A percentile compares a stretch with the other conserved stretches of the same genome.
phyloP scores from a whole-genome alignment of 1,140 invertebrate species.

The Ganaspis sp. region DNA sequence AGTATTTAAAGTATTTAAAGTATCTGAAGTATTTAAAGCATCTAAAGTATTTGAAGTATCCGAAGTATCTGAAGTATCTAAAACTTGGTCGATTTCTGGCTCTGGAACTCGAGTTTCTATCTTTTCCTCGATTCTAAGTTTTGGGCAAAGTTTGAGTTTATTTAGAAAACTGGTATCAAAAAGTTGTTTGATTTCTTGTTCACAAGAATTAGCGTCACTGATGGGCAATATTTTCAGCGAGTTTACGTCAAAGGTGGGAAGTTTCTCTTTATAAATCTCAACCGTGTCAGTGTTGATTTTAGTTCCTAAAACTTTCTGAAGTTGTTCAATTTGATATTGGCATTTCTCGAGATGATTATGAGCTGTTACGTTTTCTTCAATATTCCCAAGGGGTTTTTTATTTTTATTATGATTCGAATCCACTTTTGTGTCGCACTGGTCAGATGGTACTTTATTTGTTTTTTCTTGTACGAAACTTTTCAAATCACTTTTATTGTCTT shows the following conservation, averaged over 20 bases:
- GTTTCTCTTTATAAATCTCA: conserved; percentile 61
- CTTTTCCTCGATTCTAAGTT: conserved; percentile 64
- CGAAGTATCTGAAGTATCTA: conserved; percentile 32
- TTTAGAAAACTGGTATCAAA: conserved; percentile 65
- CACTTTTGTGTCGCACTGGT: not conserved
- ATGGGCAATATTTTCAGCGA: conserved; percentile 48
- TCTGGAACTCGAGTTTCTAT: conserved; percentile 48
- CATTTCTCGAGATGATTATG: conserved; percentile 56
- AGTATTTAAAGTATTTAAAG: too few species aligned
- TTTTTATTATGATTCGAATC: not conserved
- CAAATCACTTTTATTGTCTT: conserved; percentile 8
- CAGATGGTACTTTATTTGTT: not conserved
- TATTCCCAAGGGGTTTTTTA: not conserved
- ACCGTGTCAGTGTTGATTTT: conserved; percentile 64
- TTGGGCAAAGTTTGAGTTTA: conserved; percentile 60
- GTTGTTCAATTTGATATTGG: conserved; percentile 60
- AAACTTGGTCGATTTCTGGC: conserved; percentile 34
- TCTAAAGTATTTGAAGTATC: too few species aligned
- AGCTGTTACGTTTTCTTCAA: conserved; percentile 33
- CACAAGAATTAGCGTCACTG: conserved; percentile 51
- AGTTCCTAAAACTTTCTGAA: conserved; percentile 64
- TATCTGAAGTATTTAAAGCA: too few species aligned
- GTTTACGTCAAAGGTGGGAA: conserved; percentile 44
- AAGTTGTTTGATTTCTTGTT: conserved; percentile 49
- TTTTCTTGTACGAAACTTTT: not conserved